Evolutionary conservation across 2,888 invertebrate species (phyloP).

Genomic region (Phyllotreta striolata): DNA sequence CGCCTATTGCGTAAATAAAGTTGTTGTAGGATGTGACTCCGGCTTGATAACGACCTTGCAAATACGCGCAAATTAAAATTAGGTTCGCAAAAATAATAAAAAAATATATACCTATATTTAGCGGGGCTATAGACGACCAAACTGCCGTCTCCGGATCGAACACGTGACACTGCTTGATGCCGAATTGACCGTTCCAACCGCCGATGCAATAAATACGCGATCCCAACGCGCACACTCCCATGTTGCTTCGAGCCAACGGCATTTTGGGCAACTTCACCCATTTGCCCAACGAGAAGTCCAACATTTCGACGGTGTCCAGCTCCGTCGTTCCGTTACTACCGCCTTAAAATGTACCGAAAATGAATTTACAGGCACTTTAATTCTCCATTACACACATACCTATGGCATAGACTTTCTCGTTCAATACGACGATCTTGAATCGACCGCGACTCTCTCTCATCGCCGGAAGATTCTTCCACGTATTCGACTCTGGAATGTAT

Average conservation of each 20-base stretch:
- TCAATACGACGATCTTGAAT: conserved; percentile 77
- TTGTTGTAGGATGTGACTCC: conserved; percentile 75
- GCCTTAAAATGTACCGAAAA: conserved; percentile 51
- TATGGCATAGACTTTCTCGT: conserved; percentile 75
- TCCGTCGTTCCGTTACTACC: conserved; percentile 87
- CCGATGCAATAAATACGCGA: conserved; percentile 78
- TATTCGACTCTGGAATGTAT: conserved; percentile 74
- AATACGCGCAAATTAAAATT: no score
- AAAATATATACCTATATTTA: conserved; percentile 67
- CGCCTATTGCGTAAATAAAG: conserved; percentile 81
- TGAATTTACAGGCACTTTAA: neutral
- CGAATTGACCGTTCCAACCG: conserved; percentile 78
- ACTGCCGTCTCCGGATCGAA: conserved; percentile 69
- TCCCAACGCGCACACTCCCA: conserved; percentile 72
- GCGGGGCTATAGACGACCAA: conserved; percentile 75
- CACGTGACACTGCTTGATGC: conserved; percentile 77
- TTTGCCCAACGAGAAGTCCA: conserved; percentile 59
- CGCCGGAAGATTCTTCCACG: conserved; percentile 72
- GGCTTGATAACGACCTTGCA: conserved; percentile 77
- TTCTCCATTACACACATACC: conserved; percentile 52
- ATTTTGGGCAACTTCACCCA: conserved; percentile 63
- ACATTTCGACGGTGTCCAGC: conserved; percentile 75
- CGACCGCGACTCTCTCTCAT: conserved; percentile 82
- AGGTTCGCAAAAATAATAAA: neutral
- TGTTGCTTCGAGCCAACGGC: conserved; percentile 73